These are phyloP conservation scores for Artibeus jamaicensis DNA, from an alignment of 2,797 vertebrate genomes.

Conservation along the genomic window DNA sequence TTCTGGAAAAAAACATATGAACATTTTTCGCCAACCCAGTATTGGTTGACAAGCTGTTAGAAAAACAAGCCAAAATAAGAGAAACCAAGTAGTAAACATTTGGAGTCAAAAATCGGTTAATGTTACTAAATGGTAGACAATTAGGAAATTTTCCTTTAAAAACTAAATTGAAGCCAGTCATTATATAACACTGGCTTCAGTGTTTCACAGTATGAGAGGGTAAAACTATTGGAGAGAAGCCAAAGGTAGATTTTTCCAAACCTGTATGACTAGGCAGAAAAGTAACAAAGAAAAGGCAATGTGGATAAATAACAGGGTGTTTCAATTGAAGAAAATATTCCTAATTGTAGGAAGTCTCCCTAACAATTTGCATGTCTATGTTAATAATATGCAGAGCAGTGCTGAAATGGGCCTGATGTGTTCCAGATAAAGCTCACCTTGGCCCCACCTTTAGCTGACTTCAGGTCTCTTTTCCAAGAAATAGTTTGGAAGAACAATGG, in stretches of 20 bases:
- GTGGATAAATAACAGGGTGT: neutral
- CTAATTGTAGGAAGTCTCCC: neutral
- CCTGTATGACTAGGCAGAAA: neutral
- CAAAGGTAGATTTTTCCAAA: neutral
- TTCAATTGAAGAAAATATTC: neutral
- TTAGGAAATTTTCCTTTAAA: constrained; percentile 22
- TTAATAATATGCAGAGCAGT: neutral
- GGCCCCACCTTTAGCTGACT: neutral
- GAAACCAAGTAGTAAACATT: neutral
- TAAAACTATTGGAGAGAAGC: neutral
- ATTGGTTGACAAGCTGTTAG: neutral
- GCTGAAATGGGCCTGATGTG: neutral
- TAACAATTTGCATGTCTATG: neutral
- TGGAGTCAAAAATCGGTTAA: neutral
- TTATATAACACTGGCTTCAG: neutral
- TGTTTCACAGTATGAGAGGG: neutral
- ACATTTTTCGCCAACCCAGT: neutral
- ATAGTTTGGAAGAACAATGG: neutral
- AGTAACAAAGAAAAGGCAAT: neutral
- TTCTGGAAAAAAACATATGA: no score
- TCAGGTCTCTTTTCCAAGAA: neutral
- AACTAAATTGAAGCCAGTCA: constrained; percentile 6
- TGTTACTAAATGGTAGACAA: neutral
- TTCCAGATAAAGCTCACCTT: neutral
- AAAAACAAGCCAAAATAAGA: neutral